A percentile compares a stretch with the other conserved stretches of the same genome.
Conservation (phyloP, 2,888 invertebrate genomes). For the Linnaemya vulpina region DNA sequence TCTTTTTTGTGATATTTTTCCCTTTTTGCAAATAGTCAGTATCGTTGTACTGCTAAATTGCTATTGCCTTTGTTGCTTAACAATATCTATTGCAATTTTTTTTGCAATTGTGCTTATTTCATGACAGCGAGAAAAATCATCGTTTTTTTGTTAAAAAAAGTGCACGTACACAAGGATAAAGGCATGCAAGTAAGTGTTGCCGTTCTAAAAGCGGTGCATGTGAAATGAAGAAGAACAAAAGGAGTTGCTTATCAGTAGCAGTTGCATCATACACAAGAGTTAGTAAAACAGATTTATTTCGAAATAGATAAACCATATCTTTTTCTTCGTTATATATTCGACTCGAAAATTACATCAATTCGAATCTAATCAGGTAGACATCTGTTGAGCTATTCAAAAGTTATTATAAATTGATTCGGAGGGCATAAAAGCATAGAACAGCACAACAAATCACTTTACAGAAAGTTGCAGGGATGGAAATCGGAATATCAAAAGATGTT, state of each 20-base stretch:
- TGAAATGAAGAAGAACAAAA: background rate
- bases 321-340: too few species aligned
- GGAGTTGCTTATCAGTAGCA: background rate
- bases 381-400: too few species aligned
- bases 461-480: too few species aligned
- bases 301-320: too few species aligned
- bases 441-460: too few species aligned
- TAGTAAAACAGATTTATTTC: background rate
- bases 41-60: slow-evolving; percentile 29
- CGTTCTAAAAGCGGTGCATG: background rate
- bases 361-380: too few species aligned
- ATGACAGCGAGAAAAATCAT: slow-evolving; percentile 24
- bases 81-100: slow-evolving; percentile 51
- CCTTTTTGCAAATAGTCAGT: slow-evolving; percentile 2
- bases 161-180: background rate
- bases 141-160: background rate
- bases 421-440: too few species aligned
- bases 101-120: slow-evolving; percentile 52
- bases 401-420: too few species aligned
- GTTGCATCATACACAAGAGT: slow-evolving; percentile 8
- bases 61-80: slow-evolving; percentile 69
- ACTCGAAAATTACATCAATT: too few species aligned
- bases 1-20: background rate
- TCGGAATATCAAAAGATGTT: too few species aligned
- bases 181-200: slow-evolving; percentile 24